Percentiles rank a stretch among this genome's conserved stretches.
phyloP scores from a whole-genome alignment of 2,888 invertebrate genomes.

The Lepetodrilus schrolli region DNA sequence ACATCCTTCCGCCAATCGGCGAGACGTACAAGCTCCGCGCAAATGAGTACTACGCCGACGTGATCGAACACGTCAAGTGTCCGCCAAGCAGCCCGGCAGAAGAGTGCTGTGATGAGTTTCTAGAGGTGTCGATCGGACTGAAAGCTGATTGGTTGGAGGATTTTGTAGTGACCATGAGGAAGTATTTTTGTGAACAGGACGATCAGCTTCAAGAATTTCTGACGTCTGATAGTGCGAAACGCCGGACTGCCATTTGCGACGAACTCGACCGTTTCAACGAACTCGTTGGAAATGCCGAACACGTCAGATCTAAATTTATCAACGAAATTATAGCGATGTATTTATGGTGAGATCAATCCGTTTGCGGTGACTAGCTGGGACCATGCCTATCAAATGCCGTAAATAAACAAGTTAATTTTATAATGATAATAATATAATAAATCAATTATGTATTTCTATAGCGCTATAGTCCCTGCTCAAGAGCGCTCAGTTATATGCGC shows the following conservation, averaged over 20 bases:
- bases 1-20: constrained; percentile 8
- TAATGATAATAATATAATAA: too few relatives aligned
- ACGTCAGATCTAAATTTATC: background rate
- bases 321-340: background rate
- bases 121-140: background rate
- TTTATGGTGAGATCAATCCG: too few relatives aligned
- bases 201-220: background rate
- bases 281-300: background rate
- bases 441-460: too few relatives aligned
- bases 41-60: background rate
- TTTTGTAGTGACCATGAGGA: background rate
- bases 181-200: background rate
- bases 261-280: background rate
- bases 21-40: background rate
- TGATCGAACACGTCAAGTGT: background rate
- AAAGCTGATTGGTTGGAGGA: background rate
- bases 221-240: background rate
- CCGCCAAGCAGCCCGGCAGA: background rate
- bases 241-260: background rate
- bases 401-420: too few relatives aligned
- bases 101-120: background rate
- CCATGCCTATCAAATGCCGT: too few relatives aligned
- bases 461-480: too few relatives aligned
- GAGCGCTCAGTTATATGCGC: too few relatives aligned
- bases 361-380: too few relatives aligned